Evolutionary conservation across 2,113 vertebrate species (phyloP), one percentile per base, ranked within the genome.

Genomic region (Lontra canadensis): DNA sequence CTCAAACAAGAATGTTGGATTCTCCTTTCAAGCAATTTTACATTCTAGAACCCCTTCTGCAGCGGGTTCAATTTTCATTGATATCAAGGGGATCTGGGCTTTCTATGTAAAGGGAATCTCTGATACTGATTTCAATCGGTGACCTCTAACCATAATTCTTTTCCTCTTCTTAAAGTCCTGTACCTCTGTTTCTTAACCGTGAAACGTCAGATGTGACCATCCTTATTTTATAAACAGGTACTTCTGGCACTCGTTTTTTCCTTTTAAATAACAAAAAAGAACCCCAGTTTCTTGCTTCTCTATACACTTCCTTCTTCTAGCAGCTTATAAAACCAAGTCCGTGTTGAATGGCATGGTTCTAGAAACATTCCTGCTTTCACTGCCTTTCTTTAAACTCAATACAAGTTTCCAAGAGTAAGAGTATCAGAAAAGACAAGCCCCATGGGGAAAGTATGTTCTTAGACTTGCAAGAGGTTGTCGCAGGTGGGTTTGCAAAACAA

Each of bases 201-300:
- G 79, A 87, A 85, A n/a, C 34, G 23, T 63, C 79, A 96, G 90
- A 94, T n/a, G 39, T 95, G 81, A 90, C 57, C n/a, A 36, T 87
- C 74, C 17, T 91, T 73, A 94, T 47, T 57, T 90, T 92, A 85
- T 17, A 88, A 39, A 95, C 71, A 90, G 73, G 49, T 84, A 42
- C 57, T 71, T 34, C 65, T 31, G 4, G 25, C 69, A 90, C 76
- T 92, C 23, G 0, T 59, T 90, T 93, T 93, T 95, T 47, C n/a
- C 61, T 57, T 84, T 93, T 61, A 91, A 97, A 83, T 65, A 95
- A 76, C 63, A 78, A 87, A n/a, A 88, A n/a, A 44, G 29, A 74
- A 6, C 61, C 29, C 52, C 47, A 31, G 6, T 69, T 83, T 78
- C 31, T 69, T 74, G 83, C 36, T 59, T 94, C 85, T 94, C 17